A percentile compares a stretch with the other conserved stretches of the same genome.
These are phyloP conservation scores for Drosophila melanogaster DNA, from an alignment of 1,140 invertebrate genomes.

Conservation along the genomic window DNA sequence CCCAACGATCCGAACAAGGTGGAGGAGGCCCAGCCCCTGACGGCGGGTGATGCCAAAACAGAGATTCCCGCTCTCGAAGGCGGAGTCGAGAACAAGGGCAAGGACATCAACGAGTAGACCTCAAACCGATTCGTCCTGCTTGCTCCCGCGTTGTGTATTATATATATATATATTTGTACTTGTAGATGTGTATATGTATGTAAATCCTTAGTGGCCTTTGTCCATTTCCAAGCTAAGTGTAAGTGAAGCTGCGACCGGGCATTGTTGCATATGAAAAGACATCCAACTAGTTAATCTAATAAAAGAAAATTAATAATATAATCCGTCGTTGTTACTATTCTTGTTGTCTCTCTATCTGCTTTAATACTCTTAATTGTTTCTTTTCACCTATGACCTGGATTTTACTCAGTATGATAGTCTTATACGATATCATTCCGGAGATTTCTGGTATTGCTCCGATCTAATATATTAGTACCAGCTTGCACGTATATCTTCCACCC, in stretches of 20 bases:
- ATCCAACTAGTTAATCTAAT: slow-evolving; percentile 52
- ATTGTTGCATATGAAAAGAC: slow-evolving; percentile 67
- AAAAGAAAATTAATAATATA: slow-evolving; percentile 40
- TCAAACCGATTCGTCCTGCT: slow-evolving; percentile 1
- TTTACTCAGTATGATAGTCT: not conserved
- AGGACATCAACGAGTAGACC: slow-evolving; percentile 34
- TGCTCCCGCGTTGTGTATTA: slow-evolving; percentile 59
- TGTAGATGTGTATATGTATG: slow-evolving; percentile 34
- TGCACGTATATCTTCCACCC: not conserved
- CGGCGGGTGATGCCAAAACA: slow-evolving; percentile 17
- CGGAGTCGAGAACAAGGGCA: slow-evolving; percentile 70
- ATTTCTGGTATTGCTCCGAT: not conserved
- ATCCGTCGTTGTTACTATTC: not conserved
- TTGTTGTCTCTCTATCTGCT: not conserved
- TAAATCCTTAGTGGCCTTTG: slow-evolving; percentile 32
- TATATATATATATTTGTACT: slow-evolving; percentile 54
- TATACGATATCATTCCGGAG: not conserved
- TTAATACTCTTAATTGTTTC: not conserved
- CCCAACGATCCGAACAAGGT: slow-evolving; percentile 66
- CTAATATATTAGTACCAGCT: not conserved
- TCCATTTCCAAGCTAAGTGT: slow-evolving; percentile 58
- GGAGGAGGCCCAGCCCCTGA: slow-evolving; percentile 57
- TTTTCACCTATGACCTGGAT: not conserved
- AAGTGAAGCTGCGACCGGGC: slow-evolving; percentile 12
- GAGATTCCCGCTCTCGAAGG: slow-evolving; percentile 39